Conservation (phyloP, 1,140 invertebrate genomes). For the Drosophila pectinifera region DNA sequence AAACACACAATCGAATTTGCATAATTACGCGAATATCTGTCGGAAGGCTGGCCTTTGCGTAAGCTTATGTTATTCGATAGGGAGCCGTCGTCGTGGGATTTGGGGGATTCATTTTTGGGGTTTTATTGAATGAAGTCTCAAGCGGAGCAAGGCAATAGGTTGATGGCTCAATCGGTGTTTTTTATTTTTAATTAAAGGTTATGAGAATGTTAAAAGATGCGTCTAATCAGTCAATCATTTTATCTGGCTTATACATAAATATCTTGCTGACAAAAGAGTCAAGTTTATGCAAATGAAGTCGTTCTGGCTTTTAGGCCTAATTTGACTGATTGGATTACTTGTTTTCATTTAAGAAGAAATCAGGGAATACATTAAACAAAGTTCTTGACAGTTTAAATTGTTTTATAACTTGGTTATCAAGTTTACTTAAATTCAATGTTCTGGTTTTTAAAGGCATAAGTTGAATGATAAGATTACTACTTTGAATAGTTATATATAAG, state of each 20-base stretch:
- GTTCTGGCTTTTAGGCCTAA: slow-evolving; percentile 5
- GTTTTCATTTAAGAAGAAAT: not conserved
- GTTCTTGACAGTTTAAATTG: not conserved
- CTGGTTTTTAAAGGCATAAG: not conserved
- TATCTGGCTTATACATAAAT: not conserved
- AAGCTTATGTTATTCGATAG: slow-evolving; percentile 61
- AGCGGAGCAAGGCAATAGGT: slow-evolving; percentile 43
- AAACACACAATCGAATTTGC: slow-evolving; percentile 44
- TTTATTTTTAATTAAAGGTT: slow-evolving; percentile 5
- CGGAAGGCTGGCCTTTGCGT: slow-evolving; percentile 51
- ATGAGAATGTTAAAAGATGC: slow-evolving; percentile 12
- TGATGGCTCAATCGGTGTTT: slow-evolving; percentile 33
- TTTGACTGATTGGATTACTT: slow-evolving; percentile 1
- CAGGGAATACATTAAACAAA: not conserved
- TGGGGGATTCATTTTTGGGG: slow-evolving; percentile 16
- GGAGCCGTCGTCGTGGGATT: slow-evolving; percentile 38
- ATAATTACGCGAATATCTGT: slow-evolving; percentile 71
- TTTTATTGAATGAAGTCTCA: slow-evolving; percentile 45
- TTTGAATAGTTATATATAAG: too few species aligned
- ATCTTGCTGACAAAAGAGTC: not conserved
- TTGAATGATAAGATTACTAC: not conserved
- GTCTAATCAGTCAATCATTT: slow-evolving; percentile 11
- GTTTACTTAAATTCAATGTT: slow-evolving; percentile 1
- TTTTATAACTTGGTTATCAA: not conserved
- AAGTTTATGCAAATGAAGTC: slow-evolving; percentile 1